Percentiles rank a stretch among this genome's conserved stretches.
Conservation (phyloP, 2,888 invertebrate genomes). For the Trachelus iudaicus region DNA sequence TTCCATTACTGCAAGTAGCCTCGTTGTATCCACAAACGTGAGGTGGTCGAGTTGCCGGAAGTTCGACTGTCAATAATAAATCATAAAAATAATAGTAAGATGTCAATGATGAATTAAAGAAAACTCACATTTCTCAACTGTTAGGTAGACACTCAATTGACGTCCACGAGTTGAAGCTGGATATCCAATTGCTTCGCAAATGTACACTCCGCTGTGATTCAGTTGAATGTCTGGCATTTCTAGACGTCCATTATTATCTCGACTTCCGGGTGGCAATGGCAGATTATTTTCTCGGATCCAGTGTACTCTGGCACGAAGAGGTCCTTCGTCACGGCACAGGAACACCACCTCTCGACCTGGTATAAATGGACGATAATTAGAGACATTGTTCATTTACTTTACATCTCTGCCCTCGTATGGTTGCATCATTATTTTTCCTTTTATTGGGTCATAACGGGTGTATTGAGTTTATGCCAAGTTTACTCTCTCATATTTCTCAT, state of each 20-base stretch:
- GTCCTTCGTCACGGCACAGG: slow-evolving; percentile 93
- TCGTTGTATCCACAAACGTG: slow-evolving; percentile 75
- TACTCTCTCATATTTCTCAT: neutral
- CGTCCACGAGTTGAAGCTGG: slow-evolving; percentile 73
- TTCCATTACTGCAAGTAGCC: slow-evolving; percentile 90
- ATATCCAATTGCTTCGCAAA: slow-evolving; percentile 83
- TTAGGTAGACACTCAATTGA: slow-evolving; percentile 76
- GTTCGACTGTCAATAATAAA: slow-evolving; percentile 42
- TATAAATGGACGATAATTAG: neutral
- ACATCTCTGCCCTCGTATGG: neutral
- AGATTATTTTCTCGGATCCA: slow-evolving; percentile 80
- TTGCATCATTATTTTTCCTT: neutral
- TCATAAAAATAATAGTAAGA: slow-evolving; percentile 7
- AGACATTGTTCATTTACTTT: neutral
- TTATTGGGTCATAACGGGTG: neutral
- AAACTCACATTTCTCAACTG: slow-evolving; percentile 82
- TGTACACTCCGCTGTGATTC: slow-evolving; percentile 83
- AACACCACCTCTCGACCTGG: slow-evolving; percentile 92
- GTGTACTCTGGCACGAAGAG: slow-evolving; percentile 77
- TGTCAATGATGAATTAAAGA: neutral
- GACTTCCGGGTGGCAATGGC: slow-evolving; percentile 81
- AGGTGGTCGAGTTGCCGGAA: slow-evolving; percentile 67
- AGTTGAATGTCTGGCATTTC: slow-evolving; percentile 85
- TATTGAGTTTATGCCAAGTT: neutral
- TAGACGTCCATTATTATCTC: slow-evolving; percentile 80